Percentiles rank a stretch among this genome's conserved stretches.
These are phyloP conservation scores for Lysandra bellargus DNA, from an alignment of 2,888 invertebrate species.

Conservation along the genomic window DNA sequence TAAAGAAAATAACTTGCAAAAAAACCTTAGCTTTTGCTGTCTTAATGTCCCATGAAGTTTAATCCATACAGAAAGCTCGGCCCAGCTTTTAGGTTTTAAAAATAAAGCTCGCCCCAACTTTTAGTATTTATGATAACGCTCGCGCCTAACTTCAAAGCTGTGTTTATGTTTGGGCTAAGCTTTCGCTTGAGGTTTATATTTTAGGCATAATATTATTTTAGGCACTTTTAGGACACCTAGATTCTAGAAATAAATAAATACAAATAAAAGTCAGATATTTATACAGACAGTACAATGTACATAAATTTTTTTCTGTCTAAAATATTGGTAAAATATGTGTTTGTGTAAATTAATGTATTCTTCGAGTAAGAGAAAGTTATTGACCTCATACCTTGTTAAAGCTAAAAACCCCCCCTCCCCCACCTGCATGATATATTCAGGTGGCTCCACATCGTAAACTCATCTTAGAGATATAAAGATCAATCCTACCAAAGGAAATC, in stretches of 20 bases:
- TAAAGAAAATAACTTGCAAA: background rate
- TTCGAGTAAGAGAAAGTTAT: too few species aligned
- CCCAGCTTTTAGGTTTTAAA: constrained; percentile 26
- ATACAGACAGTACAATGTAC: too few species aligned
- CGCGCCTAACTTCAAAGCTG: background rate
- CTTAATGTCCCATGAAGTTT: constrained; percentile 18
- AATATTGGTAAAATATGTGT: too few species aligned
- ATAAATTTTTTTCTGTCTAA: too few species aligned
- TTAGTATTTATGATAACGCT: constrained; percentile 19
- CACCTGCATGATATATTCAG: too few species aligned
- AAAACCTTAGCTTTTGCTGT: background rate
- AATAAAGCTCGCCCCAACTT: constrained; percentile 18
- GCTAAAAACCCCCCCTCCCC: too few species aligned
- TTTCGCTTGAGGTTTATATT: background rate
- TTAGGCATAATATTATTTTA: background rate
- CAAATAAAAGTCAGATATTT: too few species aligned
- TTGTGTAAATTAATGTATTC: too few species aligned
- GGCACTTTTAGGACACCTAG: background rate
- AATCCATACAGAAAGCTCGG: constrained; percentile 24
- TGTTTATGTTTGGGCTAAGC: background rate
- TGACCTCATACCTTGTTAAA: too few species aligned
- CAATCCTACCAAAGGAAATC: too few species aligned
- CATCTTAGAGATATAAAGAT: too few species aligned
- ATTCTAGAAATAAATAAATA: background rate
- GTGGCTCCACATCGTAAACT: too few species aligned